Base-by-base conservation (phyloP, 2,888 invertebrate species). In the Crematogaster levior region DNA sequence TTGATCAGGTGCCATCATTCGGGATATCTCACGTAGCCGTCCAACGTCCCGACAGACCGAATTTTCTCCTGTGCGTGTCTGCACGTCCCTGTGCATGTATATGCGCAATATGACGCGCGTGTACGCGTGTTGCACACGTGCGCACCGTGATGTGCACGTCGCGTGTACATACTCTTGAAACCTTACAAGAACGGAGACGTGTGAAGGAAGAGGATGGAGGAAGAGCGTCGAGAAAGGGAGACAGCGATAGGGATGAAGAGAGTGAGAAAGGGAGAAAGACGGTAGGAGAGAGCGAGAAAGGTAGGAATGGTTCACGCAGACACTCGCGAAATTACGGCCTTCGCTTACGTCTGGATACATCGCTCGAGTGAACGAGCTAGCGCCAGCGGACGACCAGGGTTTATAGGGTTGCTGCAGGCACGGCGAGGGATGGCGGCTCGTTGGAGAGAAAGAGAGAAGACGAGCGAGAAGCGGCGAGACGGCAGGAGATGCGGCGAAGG, bases 261-360 rank as follows among this genome's bases (percentile, higher is more conserved):
- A 37, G 56, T n/a, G 73, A 53, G 70, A 43, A 27, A 21, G 27
- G n/a, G 56, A 40, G 70, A 46, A 27, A 34, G 70, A 18, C 3
- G 34, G 63, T 53, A 60, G 21, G 37, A 34, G 75, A 34, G 72
- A 65, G 53, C 15, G 60, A 80, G 75, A 82, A 58, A 70, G 77
- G 46, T 82, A 79, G 70, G 58, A 85, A 82, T 84, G 86, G 80
- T 83, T 85, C 89, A 91, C 93, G 89, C 92, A 92, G 92, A 92
- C 92, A 92, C 89, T 88, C 89, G 90, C 89, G 90, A 91, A 93
- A 93, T 93, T 92, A 92, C 92, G 92, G 92, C 88, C 91, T 91
- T 91, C 91, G 89, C 89, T 91, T 90, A 90, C 89, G 90, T 92
- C 90, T 90, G 89, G 91, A 91, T 92, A 90, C 90, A 89, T 90